Percentiles rank a stretch among this genome's conserved stretches.
These are phyloP conservation scores for Malurus cyaneus DNA, from an alignment of 2,113 vertebrate species.

Conservation along the genomic window DNA sequence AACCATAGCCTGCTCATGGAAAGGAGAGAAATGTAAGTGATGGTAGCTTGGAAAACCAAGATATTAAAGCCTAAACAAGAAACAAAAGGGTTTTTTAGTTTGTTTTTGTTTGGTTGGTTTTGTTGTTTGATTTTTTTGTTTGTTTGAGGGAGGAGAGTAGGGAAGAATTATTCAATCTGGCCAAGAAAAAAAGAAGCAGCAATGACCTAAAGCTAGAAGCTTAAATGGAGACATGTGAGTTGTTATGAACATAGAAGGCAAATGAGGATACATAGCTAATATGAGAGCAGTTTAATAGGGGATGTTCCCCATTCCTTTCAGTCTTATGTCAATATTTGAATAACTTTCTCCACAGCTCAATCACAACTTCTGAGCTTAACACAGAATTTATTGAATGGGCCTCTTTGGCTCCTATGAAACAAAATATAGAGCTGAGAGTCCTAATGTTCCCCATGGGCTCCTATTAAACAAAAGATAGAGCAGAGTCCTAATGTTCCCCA, in stretches of 20 bases:
- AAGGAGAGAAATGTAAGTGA: background rate
- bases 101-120: background rate
- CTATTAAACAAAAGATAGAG: background rate
- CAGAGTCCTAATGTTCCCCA: background rate
- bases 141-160: accelerated
- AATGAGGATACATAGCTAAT: background rate
- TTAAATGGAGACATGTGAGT: background rate
- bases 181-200: background rate
- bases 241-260: background rate
- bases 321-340: background rate
- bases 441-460: background rate
- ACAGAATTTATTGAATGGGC: background rate
- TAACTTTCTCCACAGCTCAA: background rate
- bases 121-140: too few species aligned
- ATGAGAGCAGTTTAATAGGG: background rate
- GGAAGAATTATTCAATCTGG: background rate
- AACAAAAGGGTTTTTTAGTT: too few species aligned
- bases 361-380: background rate
- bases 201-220: background rate
- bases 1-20: background rate
- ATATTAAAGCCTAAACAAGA: background rate
- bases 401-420: background rate
- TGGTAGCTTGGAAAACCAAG: background rate
- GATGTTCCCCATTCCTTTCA: background rate
- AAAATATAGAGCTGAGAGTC: background rate